These are phyloP conservation scores for Drosophila seguyi DNA, from an alignment of 1,140 invertebrate genomes.

Conservation along the genomic window DNA sequence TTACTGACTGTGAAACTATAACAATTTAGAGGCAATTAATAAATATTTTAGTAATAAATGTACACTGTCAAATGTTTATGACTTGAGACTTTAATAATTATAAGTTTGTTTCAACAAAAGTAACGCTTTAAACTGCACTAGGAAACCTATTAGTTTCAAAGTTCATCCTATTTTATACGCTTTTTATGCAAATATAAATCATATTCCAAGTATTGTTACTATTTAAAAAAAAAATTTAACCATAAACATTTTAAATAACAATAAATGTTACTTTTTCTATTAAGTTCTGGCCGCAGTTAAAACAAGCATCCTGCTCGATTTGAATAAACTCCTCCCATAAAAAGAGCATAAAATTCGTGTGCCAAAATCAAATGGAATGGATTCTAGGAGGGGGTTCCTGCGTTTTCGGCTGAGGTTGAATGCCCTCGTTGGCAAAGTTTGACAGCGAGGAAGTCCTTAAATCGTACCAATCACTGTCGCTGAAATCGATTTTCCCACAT, in stretches of 20 bases:
- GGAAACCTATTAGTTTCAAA: background rate
- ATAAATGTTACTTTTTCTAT: background rate
- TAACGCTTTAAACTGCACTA: no score
- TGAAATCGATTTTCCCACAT: conserved; percentile 74
- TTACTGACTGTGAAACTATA: background rate
- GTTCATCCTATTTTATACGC: background rate
- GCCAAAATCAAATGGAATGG: conserved; percentile 23
- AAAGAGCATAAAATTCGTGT: background rate
- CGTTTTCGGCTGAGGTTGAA: conserved; percentile 25
- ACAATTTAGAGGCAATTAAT: background rate
- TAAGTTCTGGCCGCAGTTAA: background rate
- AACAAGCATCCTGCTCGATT: background rate
- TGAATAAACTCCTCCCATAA: background rate
- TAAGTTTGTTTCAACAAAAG: background rate
- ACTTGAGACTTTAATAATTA: background rate
- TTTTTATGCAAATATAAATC: background rate
- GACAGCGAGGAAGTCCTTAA: conserved; percentile 47
- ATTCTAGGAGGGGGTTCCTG: background rate
- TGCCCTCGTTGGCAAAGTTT: conserved; percentile 36
- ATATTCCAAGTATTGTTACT: no score
- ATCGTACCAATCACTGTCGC: conserved; percentile 58
- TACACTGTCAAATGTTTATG: no score
- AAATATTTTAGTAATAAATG: background rate
- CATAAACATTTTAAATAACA: background rate
- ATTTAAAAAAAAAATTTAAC: background rate